phyloP scores from a whole-genome alignment of 2,113 vertebrate genomes.

The Ceratotherium simum region DNA sequence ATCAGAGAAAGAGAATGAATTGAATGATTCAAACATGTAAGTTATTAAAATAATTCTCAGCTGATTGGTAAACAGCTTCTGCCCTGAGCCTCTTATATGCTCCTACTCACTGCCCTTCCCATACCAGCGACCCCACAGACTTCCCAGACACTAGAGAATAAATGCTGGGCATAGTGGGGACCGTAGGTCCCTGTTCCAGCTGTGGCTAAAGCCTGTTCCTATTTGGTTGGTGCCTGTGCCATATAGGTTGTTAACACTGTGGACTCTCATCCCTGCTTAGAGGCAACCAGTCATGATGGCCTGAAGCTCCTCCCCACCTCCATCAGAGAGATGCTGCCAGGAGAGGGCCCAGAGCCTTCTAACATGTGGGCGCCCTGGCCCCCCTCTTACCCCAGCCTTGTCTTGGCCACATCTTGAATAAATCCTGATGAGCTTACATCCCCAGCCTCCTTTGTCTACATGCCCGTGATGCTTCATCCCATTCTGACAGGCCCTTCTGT shows the following conservation, averaged over 20 bases:
- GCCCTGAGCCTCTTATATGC: background rate
- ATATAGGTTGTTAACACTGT: background rate
- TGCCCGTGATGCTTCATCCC: rapidly evolving
- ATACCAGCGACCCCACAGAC: background rate
- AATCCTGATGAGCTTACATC: background rate
- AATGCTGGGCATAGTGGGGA: rapidly evolving
- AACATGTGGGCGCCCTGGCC: rapidly evolving
- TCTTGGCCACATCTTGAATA: background rate
- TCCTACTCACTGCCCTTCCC: background rate
- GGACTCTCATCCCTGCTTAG: background rate
- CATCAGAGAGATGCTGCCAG: background rate
- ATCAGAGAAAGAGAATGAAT: background rate
- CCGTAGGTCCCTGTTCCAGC: background rate
- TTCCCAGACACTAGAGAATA: background rate
- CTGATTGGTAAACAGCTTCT: background rate
- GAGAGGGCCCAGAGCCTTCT: background rate
- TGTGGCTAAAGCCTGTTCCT: background rate
- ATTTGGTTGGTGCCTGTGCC: background rate
- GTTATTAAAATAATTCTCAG: background rate
- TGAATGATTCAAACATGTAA: background rate
- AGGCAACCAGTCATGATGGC: rapidly evolving
- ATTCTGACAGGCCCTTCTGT: background rate
- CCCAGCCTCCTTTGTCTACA: background rate
- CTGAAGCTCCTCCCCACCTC: background rate
- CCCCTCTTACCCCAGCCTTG: background rate